Conservation (phyloP, 2,113 vertebrate genomes). For the Eidolon helvum region DNA sequence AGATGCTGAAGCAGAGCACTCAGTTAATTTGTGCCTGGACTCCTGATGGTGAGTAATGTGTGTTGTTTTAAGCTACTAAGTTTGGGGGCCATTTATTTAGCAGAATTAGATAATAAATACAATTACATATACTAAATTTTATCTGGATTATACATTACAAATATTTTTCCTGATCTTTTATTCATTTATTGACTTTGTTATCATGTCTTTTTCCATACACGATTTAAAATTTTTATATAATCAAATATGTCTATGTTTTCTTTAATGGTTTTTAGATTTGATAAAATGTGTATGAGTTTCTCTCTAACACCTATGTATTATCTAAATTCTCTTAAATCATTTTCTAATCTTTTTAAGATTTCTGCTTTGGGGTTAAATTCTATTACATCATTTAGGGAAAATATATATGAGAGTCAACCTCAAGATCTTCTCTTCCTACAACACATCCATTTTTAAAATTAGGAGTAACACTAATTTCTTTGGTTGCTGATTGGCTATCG, state of each 20-base stretch:
- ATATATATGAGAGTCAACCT: neutral
- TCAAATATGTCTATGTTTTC: neutral
- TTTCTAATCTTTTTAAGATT: neutral
- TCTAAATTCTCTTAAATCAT: neutral
- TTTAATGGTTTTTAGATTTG: neutral
- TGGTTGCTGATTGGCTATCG: neutral
- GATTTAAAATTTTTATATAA: neutral
- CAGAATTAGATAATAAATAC: neutral
- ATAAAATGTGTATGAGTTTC: neutral
- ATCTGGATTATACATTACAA: neutral
- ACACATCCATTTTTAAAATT: neutral
- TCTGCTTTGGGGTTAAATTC: neutral
- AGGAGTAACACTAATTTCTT: neutral
- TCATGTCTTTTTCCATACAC: neutral
- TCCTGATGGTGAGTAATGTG: neutral
- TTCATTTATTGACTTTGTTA: neutral
- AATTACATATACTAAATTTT: neutral
- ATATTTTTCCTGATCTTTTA: neutral
- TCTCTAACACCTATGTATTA: neutral
- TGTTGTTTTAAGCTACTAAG: neutral
- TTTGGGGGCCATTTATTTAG: neutral
- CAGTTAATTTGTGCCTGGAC: neutral
- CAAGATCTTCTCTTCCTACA: neutral
- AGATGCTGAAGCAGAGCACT: neutral
- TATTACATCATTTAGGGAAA: neutral